Percentiles rank a stretch among this genome's conserved stretches.
Evolutionary conservation across 2,113 vertebrate species (phyloP).

Genomic region (Acinonyx jubatus): DNA sequence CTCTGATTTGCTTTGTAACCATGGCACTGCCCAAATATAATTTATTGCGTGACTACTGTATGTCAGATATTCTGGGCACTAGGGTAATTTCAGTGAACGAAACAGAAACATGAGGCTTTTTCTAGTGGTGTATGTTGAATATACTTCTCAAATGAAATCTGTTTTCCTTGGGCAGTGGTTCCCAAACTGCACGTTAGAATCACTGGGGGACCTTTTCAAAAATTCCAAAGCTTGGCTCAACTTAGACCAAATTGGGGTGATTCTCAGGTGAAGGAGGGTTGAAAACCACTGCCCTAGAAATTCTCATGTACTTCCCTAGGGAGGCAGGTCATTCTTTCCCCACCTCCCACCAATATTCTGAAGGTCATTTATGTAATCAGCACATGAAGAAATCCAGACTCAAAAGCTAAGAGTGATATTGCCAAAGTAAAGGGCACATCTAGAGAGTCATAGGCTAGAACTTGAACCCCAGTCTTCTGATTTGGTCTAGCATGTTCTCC

Average conservation of each 20-base stretch:
- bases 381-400: slow-evolving; percentile 24
- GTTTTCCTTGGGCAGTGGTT: background rate
- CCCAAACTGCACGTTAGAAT: slow-evolving; percentile 25
- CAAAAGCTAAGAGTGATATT: background rate
- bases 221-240: slow-evolving; percentile 17
- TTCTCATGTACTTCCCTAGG: slow-evolving; percentile 39
- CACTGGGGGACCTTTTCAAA: slow-evolving; percentile 27
- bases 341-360: background rate
- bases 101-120: background rate
- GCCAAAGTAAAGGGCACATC: background rate
- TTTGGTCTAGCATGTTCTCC: background rate
- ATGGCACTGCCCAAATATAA: background rate
- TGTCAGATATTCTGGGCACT: background rate
- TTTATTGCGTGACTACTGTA: background rate
- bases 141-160: background rate
- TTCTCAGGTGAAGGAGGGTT: background rate
- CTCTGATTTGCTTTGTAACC: background rate
- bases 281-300: slow-evolving; percentile 32
- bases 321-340: background rate
- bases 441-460: background rate
- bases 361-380: slow-evolving; percentile 15
- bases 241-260: background rate
- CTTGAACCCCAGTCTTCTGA: background rate
- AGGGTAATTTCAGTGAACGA: slow-evolving; percentile 31
- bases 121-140: background rate